A percentile compares a stretch with the other conserved stretches of the same genome.
Conservation (phyloP, 2,888 invertebrate species). For the Hermodice carunculata region DNA sequence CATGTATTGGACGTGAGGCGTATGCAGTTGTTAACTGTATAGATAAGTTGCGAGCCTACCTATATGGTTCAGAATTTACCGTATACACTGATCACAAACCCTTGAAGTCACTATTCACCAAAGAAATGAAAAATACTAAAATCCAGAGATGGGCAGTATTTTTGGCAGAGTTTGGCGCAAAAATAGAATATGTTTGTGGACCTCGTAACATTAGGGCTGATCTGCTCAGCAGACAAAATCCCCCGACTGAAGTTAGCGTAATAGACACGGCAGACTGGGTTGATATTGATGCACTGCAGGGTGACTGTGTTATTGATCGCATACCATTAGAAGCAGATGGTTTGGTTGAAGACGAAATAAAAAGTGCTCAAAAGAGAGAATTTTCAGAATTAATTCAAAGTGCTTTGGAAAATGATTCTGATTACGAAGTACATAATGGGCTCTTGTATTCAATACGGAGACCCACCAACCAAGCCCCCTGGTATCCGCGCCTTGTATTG, state of each 20-base stretch:
- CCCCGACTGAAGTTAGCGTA: not conserved
- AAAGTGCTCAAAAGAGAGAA: too few species aligned
- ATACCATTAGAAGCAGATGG: too few species aligned
- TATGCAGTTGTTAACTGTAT: not conserved
- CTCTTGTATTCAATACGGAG: too few species aligned
- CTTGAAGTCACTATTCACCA: not conserved
- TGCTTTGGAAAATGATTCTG: too few species aligned
- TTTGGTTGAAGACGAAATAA: too few species aligned
- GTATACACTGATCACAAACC: constrained; percentile 9
- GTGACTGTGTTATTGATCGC: too few species aligned
- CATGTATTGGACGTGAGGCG: not conserved
- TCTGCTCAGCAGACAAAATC: not conserved
- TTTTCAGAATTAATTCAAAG: too few species aligned
- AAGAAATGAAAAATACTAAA: constrained; percentile 3
- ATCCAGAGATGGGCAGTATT: constrained; percentile 1
- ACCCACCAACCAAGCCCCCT: too few species aligned
- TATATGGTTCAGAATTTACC: not conserved
- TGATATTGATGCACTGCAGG: not conserved
- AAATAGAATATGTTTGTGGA: not conserved
- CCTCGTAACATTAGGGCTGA: constrained; percentile 1
- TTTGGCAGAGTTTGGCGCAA: not conserved
- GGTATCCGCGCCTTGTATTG: too few species aligned
- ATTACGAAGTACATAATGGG: too few species aligned
- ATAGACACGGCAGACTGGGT: not conserved
- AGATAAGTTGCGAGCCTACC: not conserved